Percentiles rank a stretch among this genome's conserved stretches.
Evolutionary conservation across 1,140 invertebrate genomes (phyloP).

Genomic region (Leguminivora glycinivorella): DNA sequence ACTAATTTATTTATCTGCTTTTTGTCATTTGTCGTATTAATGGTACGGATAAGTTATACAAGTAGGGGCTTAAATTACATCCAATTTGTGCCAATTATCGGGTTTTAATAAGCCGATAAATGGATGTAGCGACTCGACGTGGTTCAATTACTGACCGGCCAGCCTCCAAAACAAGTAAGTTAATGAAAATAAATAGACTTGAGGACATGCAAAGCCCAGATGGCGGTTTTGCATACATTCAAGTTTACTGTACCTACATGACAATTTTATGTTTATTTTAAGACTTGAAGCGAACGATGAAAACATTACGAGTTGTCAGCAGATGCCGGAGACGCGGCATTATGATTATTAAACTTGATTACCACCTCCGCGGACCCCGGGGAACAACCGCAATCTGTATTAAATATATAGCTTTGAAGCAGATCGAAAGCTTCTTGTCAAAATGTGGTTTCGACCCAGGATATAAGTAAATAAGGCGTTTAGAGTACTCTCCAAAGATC

Average conservation of each 20-base stretch:
- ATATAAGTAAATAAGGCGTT: not conserved
- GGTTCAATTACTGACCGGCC: slow-evolving; percentile 36
- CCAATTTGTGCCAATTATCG: slow-evolving; percentile 46
- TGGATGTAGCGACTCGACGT: slow-evolving; percentile 30
- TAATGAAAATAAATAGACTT: slow-evolving; percentile 50
- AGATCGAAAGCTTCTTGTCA: not conserved
- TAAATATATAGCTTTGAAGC: not conserved
- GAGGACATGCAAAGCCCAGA: slow-evolving; percentile 32
- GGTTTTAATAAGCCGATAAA: slow-evolving; percentile 43
- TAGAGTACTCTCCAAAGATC: not conserved
- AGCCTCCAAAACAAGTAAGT: slow-evolving; percentile 52
- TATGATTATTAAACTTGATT: not conserved
- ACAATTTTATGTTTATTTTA: slow-evolving; percentile 18
- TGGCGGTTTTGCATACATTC: slow-evolving; percentile 7
- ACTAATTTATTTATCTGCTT: slow-evolving; percentile 19
- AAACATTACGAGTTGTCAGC: slow-evolving; percentile 2
- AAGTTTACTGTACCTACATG: not conserved
- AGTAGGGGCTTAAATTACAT: slow-evolving; percentile 34
- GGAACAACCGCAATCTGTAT: not conserved
- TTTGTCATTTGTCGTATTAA: slow-evolving; percentile 23
- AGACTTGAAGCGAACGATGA: slow-evolving; percentile 1
- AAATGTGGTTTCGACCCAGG: no score
- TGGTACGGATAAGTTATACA: slow-evolving; percentile 25
- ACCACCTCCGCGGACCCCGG: not conserved
- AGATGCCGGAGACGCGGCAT: not conserved